A percentile compares a stretch with the other conserved stretches of the same genome.
phyloP scores from a whole-genome alignment of 2,888 invertebrate species.

The Campaea margaritaria region DNA sequence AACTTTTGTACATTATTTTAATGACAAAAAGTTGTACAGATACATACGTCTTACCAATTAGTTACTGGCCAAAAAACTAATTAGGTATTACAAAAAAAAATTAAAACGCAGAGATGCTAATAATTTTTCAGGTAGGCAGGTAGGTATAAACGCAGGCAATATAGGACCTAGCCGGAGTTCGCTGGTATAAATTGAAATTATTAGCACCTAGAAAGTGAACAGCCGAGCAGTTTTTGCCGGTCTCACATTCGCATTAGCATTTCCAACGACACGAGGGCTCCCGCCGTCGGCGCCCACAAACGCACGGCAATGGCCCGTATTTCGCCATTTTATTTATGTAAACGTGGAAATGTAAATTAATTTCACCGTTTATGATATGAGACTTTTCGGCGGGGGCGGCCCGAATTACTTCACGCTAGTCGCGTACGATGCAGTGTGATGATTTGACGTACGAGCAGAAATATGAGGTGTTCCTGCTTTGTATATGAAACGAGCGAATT shows the following conservation, averaged over 20 bases:
- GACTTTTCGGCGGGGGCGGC: conserved; percentile 62
- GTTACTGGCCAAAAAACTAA: too few relatives aligned
- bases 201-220: conserved; percentile 64
- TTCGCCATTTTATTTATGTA: conserved; percentile 67
- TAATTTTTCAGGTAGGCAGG: background rate
- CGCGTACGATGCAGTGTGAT: conserved; percentile 42
- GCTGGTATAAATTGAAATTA: conserved; percentile 60
- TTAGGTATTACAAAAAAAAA: too few relatives aligned
- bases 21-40: too few relatives aligned
- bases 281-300: conserved; percentile 48
- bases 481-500: conserved; percentile 14
- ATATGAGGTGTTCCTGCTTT: conserved; percentile 20
- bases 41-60: too few relatives aligned
- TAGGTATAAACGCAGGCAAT: conserved; percentile 21
- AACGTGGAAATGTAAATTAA: conserved; percentile 77
- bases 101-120: too few relatives aligned
- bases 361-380: conserved; percentile 70
- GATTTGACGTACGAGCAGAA: conserved; percentile 32
- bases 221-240: conserved; percentile 64
- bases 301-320: conserved; percentile 58
- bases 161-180: conserved; percentile 21
- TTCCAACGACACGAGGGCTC: conserved; percentile 53
- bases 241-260: conserved; percentile 69
- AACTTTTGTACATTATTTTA: too few relatives aligned
- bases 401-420: conserved; percentile 54